A percentile compares a stretch with the other conserved stretches of the same genome.
These are phyloP conservation scores for Zaprionus lineosus DNA, from an alignment of 2,888 invertebrate species.

Conservation along the genomic window DNA sequence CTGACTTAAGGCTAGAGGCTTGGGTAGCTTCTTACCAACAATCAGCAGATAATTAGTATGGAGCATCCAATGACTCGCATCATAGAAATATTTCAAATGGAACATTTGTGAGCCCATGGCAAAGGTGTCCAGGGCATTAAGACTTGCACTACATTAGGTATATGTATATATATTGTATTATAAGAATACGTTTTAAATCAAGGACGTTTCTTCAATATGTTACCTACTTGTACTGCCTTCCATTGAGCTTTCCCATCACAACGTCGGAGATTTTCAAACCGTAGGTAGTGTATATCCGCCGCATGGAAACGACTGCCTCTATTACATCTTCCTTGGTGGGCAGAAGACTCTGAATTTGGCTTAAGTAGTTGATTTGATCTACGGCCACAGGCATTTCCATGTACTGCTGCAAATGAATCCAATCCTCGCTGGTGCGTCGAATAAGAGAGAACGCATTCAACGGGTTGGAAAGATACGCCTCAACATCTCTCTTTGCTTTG, in stretches of 20 bases:
- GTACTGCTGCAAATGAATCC: slow-evolving; percentile 67
- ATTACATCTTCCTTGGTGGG: slow-evolving; percentile 94
- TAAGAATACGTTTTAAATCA: too few species aligned
- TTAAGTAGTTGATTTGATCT: slow-evolving; percentile 46
- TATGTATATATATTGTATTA: too few species aligned
- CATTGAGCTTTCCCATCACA: slow-evolving; percentile 91
- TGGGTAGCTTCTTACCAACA: background rate
- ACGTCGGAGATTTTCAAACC: slow-evolving; percentile 91
- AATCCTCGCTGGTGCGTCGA: slow-evolving; percentile 74
- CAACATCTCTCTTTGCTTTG: slow-evolving; percentile 44
- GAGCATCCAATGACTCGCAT: slow-evolving; percentile 69
- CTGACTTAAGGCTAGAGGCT: slow-evolving; percentile 28
- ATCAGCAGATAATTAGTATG: slow-evolving; percentile 47
- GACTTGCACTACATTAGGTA: slow-evolving; percentile 67
- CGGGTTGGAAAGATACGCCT: slow-evolving; percentile 74
- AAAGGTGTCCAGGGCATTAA: slow-evolving; percentile 69
- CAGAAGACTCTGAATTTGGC: slow-evolving; percentile 46
- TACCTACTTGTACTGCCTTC: slow-evolving; percentile 88
- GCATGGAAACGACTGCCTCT: slow-evolving; percentile 95
- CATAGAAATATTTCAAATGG: slow-evolving; percentile 59
- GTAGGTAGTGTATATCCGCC: slow-evolving; percentile 95
- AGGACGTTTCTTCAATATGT: background rate
- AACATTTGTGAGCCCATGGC: too few species aligned
- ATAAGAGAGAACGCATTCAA: slow-evolving; percentile 68
- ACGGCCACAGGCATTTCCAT: slow-evolving; percentile 58